Evolutionary conservation across 1,140 invertebrate genomes (phyloP), one percentile per base, ranked within the genome.

Genomic region (Drosophila ficusphila): DNA sequence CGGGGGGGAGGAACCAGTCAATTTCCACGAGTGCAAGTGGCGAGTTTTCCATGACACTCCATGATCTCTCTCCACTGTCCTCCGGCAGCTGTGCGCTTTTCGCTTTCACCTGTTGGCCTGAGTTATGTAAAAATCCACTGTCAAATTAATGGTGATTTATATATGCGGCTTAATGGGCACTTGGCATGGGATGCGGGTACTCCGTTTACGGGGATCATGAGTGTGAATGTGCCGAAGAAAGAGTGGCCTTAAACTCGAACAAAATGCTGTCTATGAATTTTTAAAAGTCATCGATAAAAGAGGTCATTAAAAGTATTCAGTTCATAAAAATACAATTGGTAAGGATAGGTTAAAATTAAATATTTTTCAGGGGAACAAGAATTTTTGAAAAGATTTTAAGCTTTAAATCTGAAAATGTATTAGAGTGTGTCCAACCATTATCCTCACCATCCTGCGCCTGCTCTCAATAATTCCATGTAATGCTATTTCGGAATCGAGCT

Each of bases 131-230:
- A 73, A 85, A 61, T 76, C 76, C 29, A 86, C 56, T 86, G 79
- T 85, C 81, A 85, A 86, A 85, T 85, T 85, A 85, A 85, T 86
- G 76, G 71, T 85, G 79, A 85, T 85, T 85, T 85, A 85, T 85
- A 76, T 76, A 52, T 79, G 70, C 56, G 38, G 62, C 41, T 62
- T 83, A 85, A 86, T 86, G 61, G 78, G 48, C 56, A 65, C 67
- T 76, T 65, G 57, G 60, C 53, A 61, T 75, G 51, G 49, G 64
- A 69, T 69, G 64, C 64, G 49, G 62, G 58, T 14, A 49, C 34
- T 14, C 47, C 47, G 44, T 38, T 19, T 16, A 41, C 25, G 57
- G 18, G 2, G 36, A 53, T 53, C 33, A 62, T 44, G 38, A 54
- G 62, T 68, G 62, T 69, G 65, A 69, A 54, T 69, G 47, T 12